Evolutionary conservation across 1,140 invertebrate genomes (phyloP).

Genomic region (Scylla paramamosain): DNA sequence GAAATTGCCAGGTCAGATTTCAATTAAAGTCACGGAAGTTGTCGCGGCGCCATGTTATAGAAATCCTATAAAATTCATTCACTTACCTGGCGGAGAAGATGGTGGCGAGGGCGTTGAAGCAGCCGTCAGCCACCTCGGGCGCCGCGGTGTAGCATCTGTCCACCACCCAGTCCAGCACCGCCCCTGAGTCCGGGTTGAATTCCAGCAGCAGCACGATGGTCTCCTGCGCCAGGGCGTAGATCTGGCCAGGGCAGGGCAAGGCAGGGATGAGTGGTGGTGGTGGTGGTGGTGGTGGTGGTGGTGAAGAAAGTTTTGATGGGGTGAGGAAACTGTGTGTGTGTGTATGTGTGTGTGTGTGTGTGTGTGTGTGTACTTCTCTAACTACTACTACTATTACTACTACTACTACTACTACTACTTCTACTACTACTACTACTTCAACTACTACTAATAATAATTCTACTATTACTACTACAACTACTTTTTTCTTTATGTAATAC

Average conservation of each 20-base stretch:
- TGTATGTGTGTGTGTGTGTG: background rate
- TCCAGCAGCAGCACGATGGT: constrained; percentile 96
- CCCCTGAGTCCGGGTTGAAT: constrained; percentile 96
- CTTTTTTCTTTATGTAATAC: too few relatives aligned
- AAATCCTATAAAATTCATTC: too few relatives aligned
- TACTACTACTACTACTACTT: too few relatives aligned
- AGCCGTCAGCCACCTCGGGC: constrained; percentile 94
- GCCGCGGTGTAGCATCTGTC: constrained; percentile 97
- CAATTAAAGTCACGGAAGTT: too few relatives aligned
- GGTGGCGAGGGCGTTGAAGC: constrained; percentile 95
- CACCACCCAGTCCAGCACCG: constrained; percentile 97
- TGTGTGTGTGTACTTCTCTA: too few relatives aligned
- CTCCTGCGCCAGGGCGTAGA: constrained; percentile 94
- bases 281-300: background rate
- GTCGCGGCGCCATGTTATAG: too few relatives aligned
- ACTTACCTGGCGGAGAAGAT: constrained; percentile 96
- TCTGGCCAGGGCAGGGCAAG: constrained; percentile 82
- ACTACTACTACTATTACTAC: too few relatives aligned
- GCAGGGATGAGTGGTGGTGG: background rate
- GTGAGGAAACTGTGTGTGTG: background rate
- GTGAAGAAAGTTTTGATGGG: background rate
- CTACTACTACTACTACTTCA: too few relatives aligned
- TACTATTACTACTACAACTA: too few relatives aligned
- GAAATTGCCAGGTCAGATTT: too few relatives aligned
- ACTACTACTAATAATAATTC: too few relatives aligned